Evolutionary conservation across 1,140 invertebrate species (phyloP).

Genomic region (Paramacrobiotus metropolitanus): DNA sequence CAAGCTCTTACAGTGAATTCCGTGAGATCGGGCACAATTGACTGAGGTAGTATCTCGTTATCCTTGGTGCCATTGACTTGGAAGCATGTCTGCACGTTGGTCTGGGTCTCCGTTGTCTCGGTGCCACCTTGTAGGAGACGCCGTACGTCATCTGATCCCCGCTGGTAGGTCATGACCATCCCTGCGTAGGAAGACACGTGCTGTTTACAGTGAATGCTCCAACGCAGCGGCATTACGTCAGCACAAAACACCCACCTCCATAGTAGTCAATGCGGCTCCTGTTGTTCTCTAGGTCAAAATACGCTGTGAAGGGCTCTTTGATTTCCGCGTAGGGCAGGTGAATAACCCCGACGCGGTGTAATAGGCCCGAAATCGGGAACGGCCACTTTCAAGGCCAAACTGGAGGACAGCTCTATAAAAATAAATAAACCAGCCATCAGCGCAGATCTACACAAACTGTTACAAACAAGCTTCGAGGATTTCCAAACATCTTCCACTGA

Average conservation of each 20-base stretch:
- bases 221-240: no score
- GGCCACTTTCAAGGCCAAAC: no score
- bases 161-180: slow-evolving; percentile 67
- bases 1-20: slow-evolving; percentile 29
- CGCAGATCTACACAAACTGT: no score
- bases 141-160: slow-evolving; percentile 39
- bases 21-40: slow-evolving; percentile 52
- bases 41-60: slow-evolving; percentile 38
- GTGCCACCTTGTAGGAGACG: slow-evolving; percentile 54
- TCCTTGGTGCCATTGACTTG: slow-evolving; percentile 50
- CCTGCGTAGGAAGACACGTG: no score
- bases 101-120: slow-evolving; percentile 47
- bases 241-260: slow-evolving; percentile 38
- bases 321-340: slow-evolving; percentile 77
- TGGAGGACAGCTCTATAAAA: no score
- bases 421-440: no score
- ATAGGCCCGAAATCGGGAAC: not conserved
- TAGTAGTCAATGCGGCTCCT: slow-evolving; percentile 80
- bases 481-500: no score
- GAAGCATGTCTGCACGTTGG: slow-evolving; percentile 52
- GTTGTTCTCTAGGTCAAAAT: slow-evolving; percentile 45
- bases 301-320: slow-evolving; percentile 54
- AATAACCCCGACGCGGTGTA: slow-evolving; percentile 18
- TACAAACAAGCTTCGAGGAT: no score
- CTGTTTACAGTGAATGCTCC: no score